Evolutionary conservation across 2,797 vertebrate species (phyloP), one percentile per base, ranked within the genome.

Genomic region (Cynodonichthys magdalenae): DNA sequence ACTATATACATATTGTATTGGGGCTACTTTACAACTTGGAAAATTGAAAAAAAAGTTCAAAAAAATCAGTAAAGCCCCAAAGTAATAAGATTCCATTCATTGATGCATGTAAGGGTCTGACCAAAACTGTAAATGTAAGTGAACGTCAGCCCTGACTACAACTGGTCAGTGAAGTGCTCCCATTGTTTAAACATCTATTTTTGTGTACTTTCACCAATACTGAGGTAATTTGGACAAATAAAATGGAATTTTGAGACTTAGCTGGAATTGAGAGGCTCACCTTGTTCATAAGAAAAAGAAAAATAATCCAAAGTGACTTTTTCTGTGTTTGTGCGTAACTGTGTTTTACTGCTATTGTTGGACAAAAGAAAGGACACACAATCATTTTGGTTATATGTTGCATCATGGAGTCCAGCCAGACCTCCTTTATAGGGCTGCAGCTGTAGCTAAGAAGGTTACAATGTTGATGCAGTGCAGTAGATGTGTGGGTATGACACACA

Each of bases 141-240:
- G 29, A 6, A 31, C 6, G 29, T 31, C 29, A 6, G 29, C 29
- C 29, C 71, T 48, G 70, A 83, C 78, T 66, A 74, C 1, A 6
- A 45, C 50, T 41, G 12, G 61, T 31, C 29, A 31, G 29, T 31
- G 29, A 31, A 2, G 5, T 31, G 51, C 66, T 60, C 53, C 63
- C 29, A 31, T 31, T 3, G 5, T 29, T 8, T 6, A 62, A 72
- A 82, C 63, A 78, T 78, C 59, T 74, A 45, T 69, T 66, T 82
- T 78, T 67, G 62, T 80, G 77, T 78, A 82, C 71, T 78, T 81
- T 82, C 86, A 77, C 71, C 8, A 31, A 31, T 31, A 6, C 2
- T 31, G 29, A 6, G 1, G 5, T 31, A 86, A 90, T 83, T 72
- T 45, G 87, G 84, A 87, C 77, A 80, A 83, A 86, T 89, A 75